Base-by-base conservation (phyloP, 2,113 vertebrate genomes). In the Madoqua kirkii region DNA sequence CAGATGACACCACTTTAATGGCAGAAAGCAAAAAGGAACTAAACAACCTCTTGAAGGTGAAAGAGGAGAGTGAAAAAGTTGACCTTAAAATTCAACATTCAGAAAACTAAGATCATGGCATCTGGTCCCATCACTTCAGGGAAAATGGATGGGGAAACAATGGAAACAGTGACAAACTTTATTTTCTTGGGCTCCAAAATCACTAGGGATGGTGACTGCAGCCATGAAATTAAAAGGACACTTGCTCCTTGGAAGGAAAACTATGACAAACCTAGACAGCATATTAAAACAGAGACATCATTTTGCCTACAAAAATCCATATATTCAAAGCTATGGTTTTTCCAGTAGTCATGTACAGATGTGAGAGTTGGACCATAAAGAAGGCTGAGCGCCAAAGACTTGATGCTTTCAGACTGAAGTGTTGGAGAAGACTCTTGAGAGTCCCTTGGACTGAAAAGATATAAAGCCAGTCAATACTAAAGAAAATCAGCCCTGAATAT, bases 311-410 rank as follows among this genome's bases (percentile, higher is more conserved):
- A 76, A 43, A 76, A 40, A 21, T 76, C 36, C 71, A 76, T 27
- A 43, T 14, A 43, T 21, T 43, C 71, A 76, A 76, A 76, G 71
- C 71, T 76, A 14, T 27, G 40, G 71, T 27, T 43, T 76, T 76
- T 43, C 40, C 40, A 76, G 36, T 14, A 76, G 21, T 43, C 40
- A 43, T 2, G 0, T 76, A 76, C 23, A 76, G 71, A 76, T 76
- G 23, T 43, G 71, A 43, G 36, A 43, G 36, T 3, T 76, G 36
- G 5, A 76, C 36, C 36, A 76, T 43, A 76, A 76, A 74, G 71
- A 74, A 76, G 71, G 36, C 71, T 43, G 71, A 76, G 71, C 4
- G 0, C 71, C 0, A 0, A 76, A 43, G 36, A 76, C 43, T 0
- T 43, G 40, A 76, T 25, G 21, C 12, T 43, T 76, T 76, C 71